A percentile compares a stretch with the other conserved stretches of the same genome.
phyloP scores from a whole-genome alignment of 2,113 vertebrate species.

The Sphaerodactylus townsendi region DNA sequence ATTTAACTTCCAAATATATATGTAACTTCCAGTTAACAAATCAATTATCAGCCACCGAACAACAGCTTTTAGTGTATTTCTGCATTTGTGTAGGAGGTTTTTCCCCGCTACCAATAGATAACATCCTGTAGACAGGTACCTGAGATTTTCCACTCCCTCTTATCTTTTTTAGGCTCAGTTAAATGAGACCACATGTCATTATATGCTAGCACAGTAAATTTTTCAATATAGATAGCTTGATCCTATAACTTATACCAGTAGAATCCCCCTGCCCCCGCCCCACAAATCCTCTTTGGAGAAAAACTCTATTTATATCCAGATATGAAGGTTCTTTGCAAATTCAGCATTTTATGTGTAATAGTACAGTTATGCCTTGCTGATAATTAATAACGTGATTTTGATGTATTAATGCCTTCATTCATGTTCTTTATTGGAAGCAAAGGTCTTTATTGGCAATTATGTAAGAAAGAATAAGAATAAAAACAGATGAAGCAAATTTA shows the following conservation, averaged over 20 bases:
- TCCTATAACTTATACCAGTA: not conserved
- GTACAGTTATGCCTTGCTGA: not conserved
- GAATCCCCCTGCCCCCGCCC: no score
- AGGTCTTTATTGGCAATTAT: constrained; percentile 13
- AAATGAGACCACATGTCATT: not conserved
- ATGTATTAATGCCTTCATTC: not conserved
- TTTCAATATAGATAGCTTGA: not conserved
- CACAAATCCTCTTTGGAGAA: not conserved
- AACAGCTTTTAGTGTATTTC: not conserved
- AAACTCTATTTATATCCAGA: constrained; percentile 2
- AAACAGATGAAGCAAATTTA: constrained; percentile 35
- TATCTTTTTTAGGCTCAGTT: not conserved
- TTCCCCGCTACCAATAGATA: not conserved
- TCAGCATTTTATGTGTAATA: not conserved
- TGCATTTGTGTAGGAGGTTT: not conserved
- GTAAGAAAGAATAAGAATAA: constrained; percentile 26
- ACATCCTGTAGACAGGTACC: not conserved
- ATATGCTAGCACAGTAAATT: not conserved
- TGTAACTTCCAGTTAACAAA: not conserved
- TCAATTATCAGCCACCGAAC: not conserved
- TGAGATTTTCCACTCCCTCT: not conserved
- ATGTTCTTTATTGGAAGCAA: constrained; percentile 5
- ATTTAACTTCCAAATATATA: not conserved
- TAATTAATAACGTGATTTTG: constrained; percentile 9
- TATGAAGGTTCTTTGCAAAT: not conserved